phyloP scores from a whole-genome alignment of 2,888 invertebrate genomes.

The Meghimatium bilineatum region DNA sequence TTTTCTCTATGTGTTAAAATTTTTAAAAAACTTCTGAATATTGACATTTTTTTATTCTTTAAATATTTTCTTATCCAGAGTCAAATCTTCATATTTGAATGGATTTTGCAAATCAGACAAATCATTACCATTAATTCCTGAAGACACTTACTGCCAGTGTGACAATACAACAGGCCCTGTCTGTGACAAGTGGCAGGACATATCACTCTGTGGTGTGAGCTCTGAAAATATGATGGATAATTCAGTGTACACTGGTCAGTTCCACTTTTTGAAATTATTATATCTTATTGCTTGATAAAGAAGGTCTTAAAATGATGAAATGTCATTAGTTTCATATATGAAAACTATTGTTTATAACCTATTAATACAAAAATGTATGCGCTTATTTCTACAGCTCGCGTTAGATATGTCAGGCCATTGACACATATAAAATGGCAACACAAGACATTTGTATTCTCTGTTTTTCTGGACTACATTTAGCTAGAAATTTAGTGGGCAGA shows the following conservation, averaged over 20 bases:
- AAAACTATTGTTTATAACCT: too few species aligned
- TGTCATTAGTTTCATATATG: too few species aligned
- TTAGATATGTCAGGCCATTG: too few species aligned
- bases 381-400: too few species aligned
- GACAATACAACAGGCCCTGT: conserved; percentile 33
- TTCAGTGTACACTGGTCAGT: conserved; percentile 43
- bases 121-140: conserved; percentile 33
- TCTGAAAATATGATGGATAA: not conserved
- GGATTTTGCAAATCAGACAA: conserved; percentile 50
- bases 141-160: conserved; percentile 55
- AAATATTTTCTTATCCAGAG: conserved; percentile 27
- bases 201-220: conserved; percentile 49
- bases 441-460: too few species aligned
- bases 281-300: too few species aligned
- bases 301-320: too few species aligned
- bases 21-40: not conserved
- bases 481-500: too few species aligned
- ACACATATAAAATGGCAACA: too few species aligned
- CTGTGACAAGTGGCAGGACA: conserved; percentile 51
- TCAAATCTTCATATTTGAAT: conserved; percentile 39
- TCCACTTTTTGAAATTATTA: not conserved
- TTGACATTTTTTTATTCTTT: not conserved
- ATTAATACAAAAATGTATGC: too few species aligned
- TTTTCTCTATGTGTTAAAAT: not conserved
- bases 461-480: too few species aligned